These are phyloP conservation scores for Drymonia ruficornis DNA, from an alignment of 2,888 invertebrate species.

Conservation along the genomic window DNA sequence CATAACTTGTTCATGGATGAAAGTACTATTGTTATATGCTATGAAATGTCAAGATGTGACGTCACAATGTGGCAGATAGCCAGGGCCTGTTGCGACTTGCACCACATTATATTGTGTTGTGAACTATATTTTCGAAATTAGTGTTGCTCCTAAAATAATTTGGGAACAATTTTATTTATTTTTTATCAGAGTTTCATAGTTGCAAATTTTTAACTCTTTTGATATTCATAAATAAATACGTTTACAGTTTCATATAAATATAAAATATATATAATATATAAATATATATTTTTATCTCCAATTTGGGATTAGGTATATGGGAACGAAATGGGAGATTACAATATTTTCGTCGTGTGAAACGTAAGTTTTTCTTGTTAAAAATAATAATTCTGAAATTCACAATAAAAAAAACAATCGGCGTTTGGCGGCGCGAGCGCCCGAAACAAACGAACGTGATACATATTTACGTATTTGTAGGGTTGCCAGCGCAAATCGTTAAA, in stretches of 20 bases:
- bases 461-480: slow-evolving; percentile 40
- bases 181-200: too few species aligned
- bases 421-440: slow-evolving; percentile 21
- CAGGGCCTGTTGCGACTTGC: not conserved
- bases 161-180: too few species aligned
- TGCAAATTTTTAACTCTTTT: too few species aligned
- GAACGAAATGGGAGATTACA: not conserved
- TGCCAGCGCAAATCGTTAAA: slow-evolving; percentile 42
- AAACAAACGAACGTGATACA: slow-evolving; percentile 40
- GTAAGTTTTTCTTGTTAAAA: slow-evolving; percentile 7
- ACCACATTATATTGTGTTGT: too few species aligned
- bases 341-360: not conserved
- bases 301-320: too few species aligned
- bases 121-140: too few species aligned
- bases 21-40: not conserved
- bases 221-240: too few species aligned
- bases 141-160: too few species aligned
- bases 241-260: too few species aligned
- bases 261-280: too few species aligned
- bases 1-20: slow-evolving; percentile 1
- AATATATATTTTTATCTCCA: too few species aligned
- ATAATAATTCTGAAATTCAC: not conserved
- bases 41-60: not conserved
- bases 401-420: slow-evolving; percentile 8
- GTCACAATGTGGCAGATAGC: not conserved